Evolutionary conservation across 1,140 invertebrate species (phyloP).

Genomic region (Bombus vancouverensis): DNA sequence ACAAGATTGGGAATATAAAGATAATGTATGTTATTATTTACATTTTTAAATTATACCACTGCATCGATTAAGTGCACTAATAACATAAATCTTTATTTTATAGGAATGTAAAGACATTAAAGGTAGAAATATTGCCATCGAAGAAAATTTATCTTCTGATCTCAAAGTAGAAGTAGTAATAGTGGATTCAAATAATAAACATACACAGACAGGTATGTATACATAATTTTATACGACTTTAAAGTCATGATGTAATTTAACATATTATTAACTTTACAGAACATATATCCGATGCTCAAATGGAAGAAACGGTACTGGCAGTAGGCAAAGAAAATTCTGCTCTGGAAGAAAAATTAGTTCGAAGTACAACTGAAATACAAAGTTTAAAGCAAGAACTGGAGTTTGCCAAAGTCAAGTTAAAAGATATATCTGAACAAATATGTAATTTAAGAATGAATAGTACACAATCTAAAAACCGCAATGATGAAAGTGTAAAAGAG

Average conservation of each 20-base stretch:
- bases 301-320: constrained; percentile 25
- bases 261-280: constrained; percentile 7
- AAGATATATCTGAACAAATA: constrained; percentile 51
- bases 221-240: neutral
- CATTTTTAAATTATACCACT: neutral
- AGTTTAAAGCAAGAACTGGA: constrained; percentile 57
- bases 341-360: constrained; percentile 56
- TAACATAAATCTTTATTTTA: neutral
- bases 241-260: neutral
- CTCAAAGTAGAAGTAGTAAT: neutral
- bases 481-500: neutral
- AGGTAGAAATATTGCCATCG: constrained; percentile 7
- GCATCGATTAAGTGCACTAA: neutral
- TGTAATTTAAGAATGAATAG: constrained; percentile 12
- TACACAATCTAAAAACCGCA: neutral
- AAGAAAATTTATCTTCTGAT: neutral
- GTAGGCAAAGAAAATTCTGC: constrained; percentile 42
- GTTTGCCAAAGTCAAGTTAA: constrained; percentile 55
- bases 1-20: neutral
- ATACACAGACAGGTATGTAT: constrained; percentile 34
- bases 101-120: neutral
- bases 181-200: constrained; percentile 10
- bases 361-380: constrained; percentile 59
- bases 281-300: constrained; percentile 8
- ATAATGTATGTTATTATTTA: constrained; percentile 11